Base-by-base conservation (phyloP, 2,113 vertebrate genomes). In the Engraulis encrasicolus region DNA sequence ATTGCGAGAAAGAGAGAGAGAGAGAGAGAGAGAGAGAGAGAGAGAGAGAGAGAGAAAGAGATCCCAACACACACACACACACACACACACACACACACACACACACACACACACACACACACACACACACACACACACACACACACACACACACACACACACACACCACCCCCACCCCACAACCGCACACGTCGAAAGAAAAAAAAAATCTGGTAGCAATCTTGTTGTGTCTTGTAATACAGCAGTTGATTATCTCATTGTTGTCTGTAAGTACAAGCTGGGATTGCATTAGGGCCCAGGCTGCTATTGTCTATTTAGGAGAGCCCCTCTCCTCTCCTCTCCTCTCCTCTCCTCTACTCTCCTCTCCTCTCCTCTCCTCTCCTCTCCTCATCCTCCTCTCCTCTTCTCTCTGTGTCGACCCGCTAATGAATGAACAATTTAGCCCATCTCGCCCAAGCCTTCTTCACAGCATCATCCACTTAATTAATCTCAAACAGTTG, bases 341-440 rank as follows among this genome's bases (percentile, higher is more conserved):
- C n/a, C n/a, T n/a, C n/a, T n/a, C n/a, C n/a, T n/a, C n/a, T n/a
- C n/a, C n/a, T n/a, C n/a, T n/a, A n/a, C n/a, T n/a, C n/a, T n/a
- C n/a, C n/a, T n/a, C n/a, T n/a, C n/a, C n/a, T n/a, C n/a, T n/a
- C n/a, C n/a, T n/a, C n/a, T n/a, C n/a, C n/a, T n/a, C n/a, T n/a
- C n/a, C n/a, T n/a, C n/a, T n/a, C n/a, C n/a, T n/a, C n/a, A n/a
- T n/a, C n/a, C n/a, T n/a, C n/a, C n/a, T n/a, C n/a, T n/a, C n/a
- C n/a, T 97, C 96, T 96, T 96, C 95, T 94, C 95, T 95, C 95
- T 96, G 95, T 96, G 96, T 95, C 92, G 93, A 18, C 92, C 95
- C 93, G 92, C 95, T 99, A 99, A 99, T 99, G 96, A 99, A 99
- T 98, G 97, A 96, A 95, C 97, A 99, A 99, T 99, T 98, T 98